Conservation (phyloP, 2,888 invertebrate species). For the Eupithecia centaureata region DNA sequence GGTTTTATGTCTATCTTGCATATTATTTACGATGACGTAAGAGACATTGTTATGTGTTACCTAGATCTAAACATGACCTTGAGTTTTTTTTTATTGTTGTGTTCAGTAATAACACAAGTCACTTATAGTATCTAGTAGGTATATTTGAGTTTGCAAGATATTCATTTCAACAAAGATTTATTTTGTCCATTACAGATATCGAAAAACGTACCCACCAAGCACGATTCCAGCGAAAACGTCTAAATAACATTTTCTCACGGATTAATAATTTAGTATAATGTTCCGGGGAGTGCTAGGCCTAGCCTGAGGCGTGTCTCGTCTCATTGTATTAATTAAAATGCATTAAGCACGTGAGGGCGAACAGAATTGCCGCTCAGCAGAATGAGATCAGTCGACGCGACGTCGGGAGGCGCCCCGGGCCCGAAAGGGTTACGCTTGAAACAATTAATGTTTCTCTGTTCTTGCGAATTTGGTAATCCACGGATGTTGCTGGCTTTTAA, state of each 20-base stretch:
- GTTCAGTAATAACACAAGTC: neutral
- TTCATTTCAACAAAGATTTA: neutral
- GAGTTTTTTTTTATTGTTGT: too few relatives aligned
- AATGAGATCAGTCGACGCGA: slow-evolving; percentile 31
- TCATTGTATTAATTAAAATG: slow-evolving; percentile 39
- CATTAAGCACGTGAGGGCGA: slow-evolving; percentile 36
- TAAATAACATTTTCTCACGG: slow-evolving; percentile 13
- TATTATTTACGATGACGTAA: neutral
- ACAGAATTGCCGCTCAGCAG: slow-evolving; percentile 26
- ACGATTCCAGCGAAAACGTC: slow-evolving; percentile 7
- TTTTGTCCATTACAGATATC: slow-evolving; percentile 3
- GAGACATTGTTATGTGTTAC: neutral
- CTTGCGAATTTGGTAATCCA: slow-evolving; percentile 26
- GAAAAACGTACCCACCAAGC: neutral
- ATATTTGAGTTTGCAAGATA: neutral
- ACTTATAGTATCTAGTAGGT: neutral
- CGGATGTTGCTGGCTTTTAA: slow-evolving; percentile 12
- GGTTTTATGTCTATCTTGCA: neutral
- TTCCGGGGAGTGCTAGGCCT: slow-evolving; percentile 10
- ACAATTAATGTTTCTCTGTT: slow-evolving; percentile 32
- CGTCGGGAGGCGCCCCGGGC: slow-evolving; percentile 14
- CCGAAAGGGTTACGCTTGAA: slow-evolving; percentile 25
- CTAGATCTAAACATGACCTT: neutral
- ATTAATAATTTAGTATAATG: slow-evolving; percentile 13
- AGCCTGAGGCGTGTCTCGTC: slow-evolving; percentile 19